Percentiles rank a stretch among this genome's conserved stretches.
phyloP scores from a whole-genome alignment of 2,113 vertebrate genomes.

The Enhydra lutris region DNA sequence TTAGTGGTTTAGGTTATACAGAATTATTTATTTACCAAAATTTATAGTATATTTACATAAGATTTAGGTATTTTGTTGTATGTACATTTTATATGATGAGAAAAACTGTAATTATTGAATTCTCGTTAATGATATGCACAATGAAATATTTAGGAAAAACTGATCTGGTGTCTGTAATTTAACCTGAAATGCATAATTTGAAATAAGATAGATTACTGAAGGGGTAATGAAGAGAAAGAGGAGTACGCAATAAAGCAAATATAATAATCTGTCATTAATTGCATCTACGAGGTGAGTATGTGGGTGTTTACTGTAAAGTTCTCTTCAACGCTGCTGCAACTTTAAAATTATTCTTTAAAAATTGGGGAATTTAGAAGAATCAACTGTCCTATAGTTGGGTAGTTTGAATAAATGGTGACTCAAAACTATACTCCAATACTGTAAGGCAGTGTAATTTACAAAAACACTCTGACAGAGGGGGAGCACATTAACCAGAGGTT shows the following conservation, averaged over 20 bases:
- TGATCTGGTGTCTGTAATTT: background rate
- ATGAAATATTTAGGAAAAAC: background rate
- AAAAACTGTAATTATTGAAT: background rate
- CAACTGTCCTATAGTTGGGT: background rate
- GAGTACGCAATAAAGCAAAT: background rate
- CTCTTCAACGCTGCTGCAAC: background rate
- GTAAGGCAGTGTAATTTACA: background rate
- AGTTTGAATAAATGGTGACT: background rate
- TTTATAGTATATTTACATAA: background rate
- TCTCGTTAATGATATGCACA: background rate
- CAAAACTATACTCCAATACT: background rate
- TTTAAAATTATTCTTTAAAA: constrained; percentile 12
- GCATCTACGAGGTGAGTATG: background rate
- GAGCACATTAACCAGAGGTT: background rate
- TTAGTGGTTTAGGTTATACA: background rate
- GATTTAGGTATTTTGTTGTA: background rate
- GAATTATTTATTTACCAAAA: background rate
- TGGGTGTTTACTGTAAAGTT: background rate
- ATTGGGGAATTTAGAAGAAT: background rate
- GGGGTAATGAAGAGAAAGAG: background rate
- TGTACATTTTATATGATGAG: background rate
- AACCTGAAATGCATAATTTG: background rate
- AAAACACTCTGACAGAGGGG: background rate
- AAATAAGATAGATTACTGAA: background rate
- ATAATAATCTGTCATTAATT: background rate